These are phyloP conservation scores for Scaptodrosophila lebanonensis DNA, from an alignment of 1,140 invertebrate species.

Conservation along the genomic window DNA sequence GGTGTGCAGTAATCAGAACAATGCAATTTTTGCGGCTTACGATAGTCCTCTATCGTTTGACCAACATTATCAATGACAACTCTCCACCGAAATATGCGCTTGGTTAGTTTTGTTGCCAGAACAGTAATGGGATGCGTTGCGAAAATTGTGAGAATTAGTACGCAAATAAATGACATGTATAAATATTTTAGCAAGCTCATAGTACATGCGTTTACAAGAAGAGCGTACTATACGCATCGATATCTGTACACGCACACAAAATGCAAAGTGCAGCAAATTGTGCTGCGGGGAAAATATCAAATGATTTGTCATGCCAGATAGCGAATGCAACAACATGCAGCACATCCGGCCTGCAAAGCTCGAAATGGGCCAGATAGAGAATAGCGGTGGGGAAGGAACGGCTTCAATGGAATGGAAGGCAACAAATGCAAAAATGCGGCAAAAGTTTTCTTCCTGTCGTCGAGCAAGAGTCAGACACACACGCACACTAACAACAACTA, in stretches of 20 bases:
- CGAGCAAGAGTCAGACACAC: too few relatives aligned
- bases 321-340: constrained; percentile 17
- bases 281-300: constrained; percentile 42
- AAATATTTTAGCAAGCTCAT: constrained; percentile 50
- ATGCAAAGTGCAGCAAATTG: constrained; percentile 22
- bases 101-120: constrained; percentile 13
- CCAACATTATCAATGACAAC: too few relatives aligned
- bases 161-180: constrained; percentile 41
- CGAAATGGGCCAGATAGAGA: background rate
- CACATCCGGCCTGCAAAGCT: constrained; percentile 42
- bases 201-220: too few relatives aligned
- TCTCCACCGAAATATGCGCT: constrained; percentile 13
- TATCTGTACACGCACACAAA: too few relatives aligned
- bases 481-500: too few relatives aligned
- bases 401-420: too few relatives aligned
- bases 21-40: constrained; percentile 39
- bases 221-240: too few relatives aligned
- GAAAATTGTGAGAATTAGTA: constrained; percentile 49
- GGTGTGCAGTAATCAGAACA: constrained; percentile 22
- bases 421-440: background rate
- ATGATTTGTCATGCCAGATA: constrained; percentile 65
- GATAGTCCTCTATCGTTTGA: background rate
- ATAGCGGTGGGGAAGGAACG: background rate
- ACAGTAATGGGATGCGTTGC: constrained; percentile 4
- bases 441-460: constrained; percentile 11